A percentile compares a stretch with the other conserved stretches of the same genome.
Evolutionary conservation across 2,113 vertebrate species (phyloP).

Genomic region (Ictalurus furcatus): DNA sequence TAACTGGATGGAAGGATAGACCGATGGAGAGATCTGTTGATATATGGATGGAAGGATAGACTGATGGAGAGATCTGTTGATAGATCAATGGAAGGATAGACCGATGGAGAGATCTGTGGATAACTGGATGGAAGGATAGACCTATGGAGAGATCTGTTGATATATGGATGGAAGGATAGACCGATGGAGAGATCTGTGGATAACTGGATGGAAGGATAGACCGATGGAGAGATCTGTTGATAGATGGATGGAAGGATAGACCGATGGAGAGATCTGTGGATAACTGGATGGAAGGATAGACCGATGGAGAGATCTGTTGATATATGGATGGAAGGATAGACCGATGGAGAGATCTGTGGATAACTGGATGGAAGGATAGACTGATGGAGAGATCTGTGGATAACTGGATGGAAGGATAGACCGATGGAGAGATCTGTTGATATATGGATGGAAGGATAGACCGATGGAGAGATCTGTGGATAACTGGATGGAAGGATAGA

Average conservation of each 20-base stretch:
- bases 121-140: background rate
- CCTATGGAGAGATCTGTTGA: too few relatives aligned
- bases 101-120: background rate
- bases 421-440: background rate
- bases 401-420: background rate
- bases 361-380: background rate
- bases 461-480: background rate
- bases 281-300: too few relatives aligned
- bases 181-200: background rate
- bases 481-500: background rate
- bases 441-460: background rate
- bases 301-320: background rate
- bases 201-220: background rate
- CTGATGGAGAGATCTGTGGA: background rate
- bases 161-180: too few relatives aligned
- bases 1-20: background rate
- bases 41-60: background rate
- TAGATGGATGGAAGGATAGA: background rate
- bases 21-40: background rate
- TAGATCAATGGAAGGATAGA: background rate
- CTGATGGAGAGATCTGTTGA: background rate
- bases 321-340: background rate
- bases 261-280: background rate
- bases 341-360: background rate
- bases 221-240: background rate